Evolutionary conservation across 2,797 vertebrate genomes (phyloP).

Genomic region (Galagoides demidoff): DNA sequence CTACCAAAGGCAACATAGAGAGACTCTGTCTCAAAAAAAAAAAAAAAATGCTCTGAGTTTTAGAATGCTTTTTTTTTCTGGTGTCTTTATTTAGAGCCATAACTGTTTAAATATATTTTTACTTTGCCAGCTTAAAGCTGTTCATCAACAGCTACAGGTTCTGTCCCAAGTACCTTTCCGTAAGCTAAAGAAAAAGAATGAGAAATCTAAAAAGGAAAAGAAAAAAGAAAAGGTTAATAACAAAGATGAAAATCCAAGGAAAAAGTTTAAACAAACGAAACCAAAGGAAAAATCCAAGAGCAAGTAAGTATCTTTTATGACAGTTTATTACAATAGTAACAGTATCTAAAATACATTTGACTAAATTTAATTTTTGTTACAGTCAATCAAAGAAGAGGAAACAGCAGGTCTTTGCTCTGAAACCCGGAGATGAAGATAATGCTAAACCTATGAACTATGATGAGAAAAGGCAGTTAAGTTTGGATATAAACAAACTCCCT

Average conservation of each 20-base stretch:
- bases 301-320: conserved; percentile 88
- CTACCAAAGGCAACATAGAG: too few relatives aligned
- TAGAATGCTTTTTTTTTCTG: conserved; percentile 6
- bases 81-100: conserved; percentile 57
- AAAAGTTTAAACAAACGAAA: conserved; percentile 87
- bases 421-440: conserved; percentile 85
- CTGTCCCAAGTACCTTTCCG: conserved; percentile 88
- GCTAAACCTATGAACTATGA: conserved; percentile 91
- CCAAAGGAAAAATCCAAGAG: conserved; percentile 86
- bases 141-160: conserved; percentile 91
- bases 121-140: conserved; percentile 89
- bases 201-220: conserved; percentile 88
- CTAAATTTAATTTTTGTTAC: conserved; percentile 69
- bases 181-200: conserved; percentile 90
- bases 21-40: too few relatives aligned
- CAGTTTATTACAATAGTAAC: conserved; percentile 48
- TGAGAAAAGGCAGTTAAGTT: conserved; percentile 93
- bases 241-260: conserved; percentile 84
- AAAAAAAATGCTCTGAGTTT: conserved; percentile 14
- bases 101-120: conserved; percentile 53
- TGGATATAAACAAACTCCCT: conserved; percentile 94
- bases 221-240: conserved; percentile 82
- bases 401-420: conserved; percentile 70
- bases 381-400: conserved; percentile 86
- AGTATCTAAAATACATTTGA: conserved; percentile 11